phyloP scores from a whole-genome alignment of 1,140 invertebrate species.

The Drusus annulatus region DNA sequence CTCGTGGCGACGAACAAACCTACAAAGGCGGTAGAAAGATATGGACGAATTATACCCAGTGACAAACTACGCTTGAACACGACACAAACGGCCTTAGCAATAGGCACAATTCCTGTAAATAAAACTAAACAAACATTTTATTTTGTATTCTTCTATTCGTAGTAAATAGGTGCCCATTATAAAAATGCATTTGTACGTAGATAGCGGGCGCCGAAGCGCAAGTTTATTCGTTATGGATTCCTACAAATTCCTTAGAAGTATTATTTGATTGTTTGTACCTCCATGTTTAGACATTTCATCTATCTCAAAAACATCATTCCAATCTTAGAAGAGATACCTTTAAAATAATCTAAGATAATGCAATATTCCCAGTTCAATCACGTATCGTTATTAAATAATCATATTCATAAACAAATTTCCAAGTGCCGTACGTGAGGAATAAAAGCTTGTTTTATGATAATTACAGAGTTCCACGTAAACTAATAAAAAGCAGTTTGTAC shows the following conservation, averaged over 20 bases:
- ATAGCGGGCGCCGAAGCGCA: too few species aligned
- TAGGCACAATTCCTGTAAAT: neutral
- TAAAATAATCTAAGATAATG: slow-evolving; percentile 13
- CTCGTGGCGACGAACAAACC: neutral
- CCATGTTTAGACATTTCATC: too few species aligned
- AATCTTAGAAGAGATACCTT: too few species aligned
- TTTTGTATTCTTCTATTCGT: too few species aligned
- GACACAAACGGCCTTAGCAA: neutral
- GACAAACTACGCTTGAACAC: neutral
- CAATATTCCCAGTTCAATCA: slow-evolving; percentile 50
- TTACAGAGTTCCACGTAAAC: slow-evolving; percentile 36
- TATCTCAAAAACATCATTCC: too few species aligned
- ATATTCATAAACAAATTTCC: slow-evolving; percentile 57
- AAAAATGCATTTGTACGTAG: too few species aligned
- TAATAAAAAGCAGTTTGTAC: slow-evolving; percentile 1
- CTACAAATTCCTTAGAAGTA: too few species aligned
- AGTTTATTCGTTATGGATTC: too few species aligned
- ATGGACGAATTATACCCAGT: slow-evolving; percentile 14
- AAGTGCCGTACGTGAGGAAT: slow-evolving; percentile 40
- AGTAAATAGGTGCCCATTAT: too few species aligned
- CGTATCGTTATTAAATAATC: slow-evolving; percentile 58
- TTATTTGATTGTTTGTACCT: too few species aligned
- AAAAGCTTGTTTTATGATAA: slow-evolving; percentile 45
- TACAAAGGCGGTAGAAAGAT: slow-evolving; percentile 27
- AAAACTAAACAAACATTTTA: too few species aligned